Evolutionary conservation across 2,888 invertebrate genomes (phyloP), one percentile per base, ranked within the genome.

Genomic region (Agrenia bidenticulata): DNA sequence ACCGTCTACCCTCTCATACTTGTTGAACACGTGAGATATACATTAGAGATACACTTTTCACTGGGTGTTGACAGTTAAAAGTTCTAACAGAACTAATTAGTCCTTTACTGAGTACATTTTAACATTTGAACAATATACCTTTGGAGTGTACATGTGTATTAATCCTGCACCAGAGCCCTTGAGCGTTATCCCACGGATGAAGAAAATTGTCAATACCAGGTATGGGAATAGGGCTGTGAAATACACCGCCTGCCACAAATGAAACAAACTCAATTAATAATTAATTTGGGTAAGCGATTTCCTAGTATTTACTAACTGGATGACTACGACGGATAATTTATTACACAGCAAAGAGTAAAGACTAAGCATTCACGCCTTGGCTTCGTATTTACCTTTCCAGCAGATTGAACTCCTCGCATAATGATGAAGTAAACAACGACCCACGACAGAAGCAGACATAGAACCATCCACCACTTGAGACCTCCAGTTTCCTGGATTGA

Each of bases 161-260:
- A 94, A 84, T 21, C 94, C 94, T 58, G 88, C 91, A 69, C 88
- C 84, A 5, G 94, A 92, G 19, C 94, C 94, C 61, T 89, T 88
- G 73, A 95, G 81, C 13, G 93, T 92, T 74, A 95, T 87, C 53
- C 94, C 94, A 62, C 94, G 85, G 72, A 94, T 84, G 83, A 96
- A 94, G 85, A 96, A 96, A 78, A 95, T 94, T 37, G 94, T 92
- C 76, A 96, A 85, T 73, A 96, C 95, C 66, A 89, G 82, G 82
- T 96, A 96, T 1, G 96, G 96, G 81, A 96, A 96, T 78, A 95
- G 85, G 1, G 96, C 95, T 13, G 96, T 96, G 81, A 96, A 92
- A 81, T 94, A 95, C 72, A 95, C 93, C 78, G 94, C 92, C 90
- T 91, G 80, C 11, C 11, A n/a, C 9, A 27, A 55, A 26, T 13